These are phyloP conservation scores for Galeruca laticollis DNA, from an alignment of 2,888 invertebrate genomes.

Conservation along the genomic window DNA sequence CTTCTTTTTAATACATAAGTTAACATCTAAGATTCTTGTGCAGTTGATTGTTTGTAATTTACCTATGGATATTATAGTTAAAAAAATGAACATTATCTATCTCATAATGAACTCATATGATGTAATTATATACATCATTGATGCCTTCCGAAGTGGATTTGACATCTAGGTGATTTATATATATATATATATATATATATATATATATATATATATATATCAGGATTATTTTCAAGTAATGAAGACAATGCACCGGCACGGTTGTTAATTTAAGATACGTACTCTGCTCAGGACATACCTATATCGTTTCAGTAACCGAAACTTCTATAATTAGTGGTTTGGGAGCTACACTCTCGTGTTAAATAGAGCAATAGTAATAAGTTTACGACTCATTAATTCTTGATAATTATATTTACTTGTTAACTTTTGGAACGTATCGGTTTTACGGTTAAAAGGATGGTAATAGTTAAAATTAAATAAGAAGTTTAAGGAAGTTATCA, in stretches of 20 bases:
- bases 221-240: conserved; percentile 11
- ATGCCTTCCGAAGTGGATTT: no score
- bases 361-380: conserved; percentile 23
- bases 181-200: no score
- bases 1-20: no score
- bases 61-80: no score
- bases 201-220: no score
- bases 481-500: no score
- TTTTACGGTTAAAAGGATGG: neutral
- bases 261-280: conserved; percentile 23
- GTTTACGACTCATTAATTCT: conserved; percentile 25
- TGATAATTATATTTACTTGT: conserved; percentile 14
- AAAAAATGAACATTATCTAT: no score
- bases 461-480: neutral
- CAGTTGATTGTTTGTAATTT: no score
- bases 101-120: no score
- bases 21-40: no score
- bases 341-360: conserved; percentile 32
- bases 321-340: conserved; percentile 43
- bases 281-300: conserved; percentile 22
- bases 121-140: no score
- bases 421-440: conserved; percentile 1
- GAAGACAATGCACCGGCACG: neutral
- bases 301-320: conserved; percentile 41
- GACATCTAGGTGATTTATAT: no score